Conservation (phyloP, 2,888 invertebrate genomes). For the Himalopsyche anomala region DNA sequence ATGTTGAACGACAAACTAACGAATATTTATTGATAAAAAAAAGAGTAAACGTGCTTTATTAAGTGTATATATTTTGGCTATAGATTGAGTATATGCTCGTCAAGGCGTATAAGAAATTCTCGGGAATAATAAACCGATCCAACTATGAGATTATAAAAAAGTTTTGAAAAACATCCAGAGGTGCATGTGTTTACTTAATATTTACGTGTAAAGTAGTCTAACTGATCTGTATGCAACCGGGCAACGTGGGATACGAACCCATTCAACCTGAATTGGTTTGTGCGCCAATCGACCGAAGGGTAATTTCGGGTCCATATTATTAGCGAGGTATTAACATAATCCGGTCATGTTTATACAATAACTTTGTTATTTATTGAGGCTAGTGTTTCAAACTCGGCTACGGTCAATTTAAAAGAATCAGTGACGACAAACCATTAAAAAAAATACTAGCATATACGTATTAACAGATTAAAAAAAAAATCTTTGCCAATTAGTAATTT, state of each 20-base stretch:
- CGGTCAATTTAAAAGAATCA: neutral
- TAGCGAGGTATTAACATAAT: constrained; percentile 32
- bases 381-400: constrained; percentile 2
- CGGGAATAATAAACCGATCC: neutral
- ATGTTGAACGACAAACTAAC: too few relatives aligned
- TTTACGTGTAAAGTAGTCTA: neutral
- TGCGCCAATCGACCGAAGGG: constrained; percentile 15
- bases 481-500: too few relatives aligned
- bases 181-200: neutral
- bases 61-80: too few relatives aligned
- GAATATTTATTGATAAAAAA: too few relatives aligned
- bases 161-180: too few relatives aligned
- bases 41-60: too few relatives aligned
- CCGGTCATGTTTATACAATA: constrained; percentile 28
- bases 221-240: neutral
- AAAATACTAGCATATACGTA: too few relatives aligned
- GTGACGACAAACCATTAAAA: too few relatives aligned
- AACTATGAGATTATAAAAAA: neutral
- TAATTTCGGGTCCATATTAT: constrained; percentile 36
- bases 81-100: too few relatives aligned
- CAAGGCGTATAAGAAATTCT: too few relatives aligned
- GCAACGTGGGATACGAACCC: constrained; percentile 37
- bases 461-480: too few relatives aligned
- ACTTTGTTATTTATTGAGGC: constrained; percentile 17
- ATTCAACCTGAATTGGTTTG: constrained; percentile 3